Evolutionary conservation across 2,113 vertebrate species (phyloP), one percentile per base, ranked within the genome.

Genomic region (Spizaetus ornatus): DNA sequence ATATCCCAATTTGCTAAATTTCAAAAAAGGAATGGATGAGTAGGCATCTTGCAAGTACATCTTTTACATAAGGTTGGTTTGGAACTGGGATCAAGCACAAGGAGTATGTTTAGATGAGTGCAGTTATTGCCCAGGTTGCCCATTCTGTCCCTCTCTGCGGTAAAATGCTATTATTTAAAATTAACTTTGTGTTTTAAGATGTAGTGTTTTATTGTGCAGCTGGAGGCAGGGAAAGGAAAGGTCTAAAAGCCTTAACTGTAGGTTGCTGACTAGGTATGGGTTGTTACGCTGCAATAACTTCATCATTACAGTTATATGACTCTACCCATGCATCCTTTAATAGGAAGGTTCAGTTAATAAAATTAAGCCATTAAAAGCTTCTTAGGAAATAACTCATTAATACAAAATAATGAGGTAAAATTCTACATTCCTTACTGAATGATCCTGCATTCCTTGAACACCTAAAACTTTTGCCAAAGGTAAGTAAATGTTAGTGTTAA

Each of bases 331-430:
- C 73, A 69, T 48, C 31, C 21, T 78, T 67, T 74, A 73, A 62
- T 63, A 78, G 70, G 59, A 73, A 86, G 55, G 52, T 55, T 89
- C 65, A 67, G 21, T 81, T 86, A 95, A 74, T 78, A 84, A 81
- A 88, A 84, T 59, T 71, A 92, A 65, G 40, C 48, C 69, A 91
- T 86, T 88, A 69, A 91, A 94, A 92, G 42, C 77, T 86, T 74
- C 77, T 81, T 94, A 87, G 88, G 86, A 95, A 97, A 76, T 76
- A 97, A 89, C 23, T 95, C 83, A 93, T 96, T 93, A 91, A 89
- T 95, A 69, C 40, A 82, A 89, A 72, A 27, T 84, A 94, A 92
- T 72, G 36, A 92, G 72, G 83, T 79, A 86, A 93, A 94, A 90
- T 84, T 74, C 67, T 92, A 15, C 86, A 79, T 90, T 92, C 86